Percentiles rank a stretch among this genome's conserved stretches.
These are phyloP conservation scores for Sinonovacula constricta DNA, from an alignment of 1,140 invertebrate species.

Conservation along the genomic window DNA sequence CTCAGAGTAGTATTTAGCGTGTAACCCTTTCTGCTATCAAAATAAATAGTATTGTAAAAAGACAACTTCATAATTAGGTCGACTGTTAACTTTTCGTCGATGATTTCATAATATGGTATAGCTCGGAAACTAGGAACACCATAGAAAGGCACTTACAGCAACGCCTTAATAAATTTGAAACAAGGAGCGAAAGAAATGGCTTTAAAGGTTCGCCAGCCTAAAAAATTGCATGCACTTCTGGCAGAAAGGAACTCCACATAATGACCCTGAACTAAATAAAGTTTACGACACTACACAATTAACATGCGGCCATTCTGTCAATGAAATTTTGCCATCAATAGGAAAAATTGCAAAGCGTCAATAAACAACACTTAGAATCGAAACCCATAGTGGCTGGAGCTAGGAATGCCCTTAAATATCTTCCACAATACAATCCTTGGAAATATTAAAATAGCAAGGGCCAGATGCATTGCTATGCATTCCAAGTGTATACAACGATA, in stretches of 20 bases:
- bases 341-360: neutral
- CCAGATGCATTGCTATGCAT: neutral
- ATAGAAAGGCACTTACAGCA: too few species aligned
- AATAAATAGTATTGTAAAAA: too few species aligned
- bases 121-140: too few species aligned
- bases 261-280: constrained; percentile 3
- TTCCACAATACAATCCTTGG: neutral
- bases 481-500: neutral
- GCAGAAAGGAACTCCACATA: neutral
- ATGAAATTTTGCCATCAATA: neutral
- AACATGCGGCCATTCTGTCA: neutral
- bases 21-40: too few species aligned
- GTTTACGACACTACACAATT: neutral
- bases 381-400: neutral
- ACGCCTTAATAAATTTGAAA: too few species aligned
- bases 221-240: too few species aligned
- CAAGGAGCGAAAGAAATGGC: too few species aligned
- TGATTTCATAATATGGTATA: too few species aligned
- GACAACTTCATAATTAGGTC: too few species aligned
- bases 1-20: too few species aligned
- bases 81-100: too few species aligned
- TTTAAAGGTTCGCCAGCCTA: too few species aligned
- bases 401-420: neutral
- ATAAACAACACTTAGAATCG: constrained; percentile 14
- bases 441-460: neutral